These are phyloP conservation scores for Elaphurus davidianus DNA, from an alignment of 2,113 vertebrate species.

Conservation along the genomic window DNA sequence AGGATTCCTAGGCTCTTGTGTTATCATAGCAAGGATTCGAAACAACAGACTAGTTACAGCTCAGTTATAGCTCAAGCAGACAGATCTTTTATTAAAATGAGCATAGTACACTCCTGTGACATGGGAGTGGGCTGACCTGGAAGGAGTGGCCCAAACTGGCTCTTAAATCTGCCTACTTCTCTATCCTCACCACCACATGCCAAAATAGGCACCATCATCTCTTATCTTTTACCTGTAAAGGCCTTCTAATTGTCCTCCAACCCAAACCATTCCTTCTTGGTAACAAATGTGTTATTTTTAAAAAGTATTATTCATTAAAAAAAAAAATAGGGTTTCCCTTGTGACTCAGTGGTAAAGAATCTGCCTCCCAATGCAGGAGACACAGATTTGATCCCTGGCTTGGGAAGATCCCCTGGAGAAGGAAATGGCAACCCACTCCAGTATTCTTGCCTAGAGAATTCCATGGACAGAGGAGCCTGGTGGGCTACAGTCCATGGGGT, in stretches of 20 bases:
- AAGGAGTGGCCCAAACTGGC: background rate
- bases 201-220: background rate
- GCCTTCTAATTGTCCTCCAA: background rate
- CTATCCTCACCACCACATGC: background rate
- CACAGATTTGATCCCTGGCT: background rate
- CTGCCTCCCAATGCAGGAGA: background rate
- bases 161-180: background rate
- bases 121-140: background rate
- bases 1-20: background rate
- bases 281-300: background rate
- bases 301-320: background rate
- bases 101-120: background rate
- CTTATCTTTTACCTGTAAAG: background rate
- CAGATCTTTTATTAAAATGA: background rate
- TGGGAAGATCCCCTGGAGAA: background rate
- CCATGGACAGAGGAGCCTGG: background rate
- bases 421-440: background rate
- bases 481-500: background rate
- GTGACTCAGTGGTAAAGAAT: background rate
- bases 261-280: background rate
- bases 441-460: background rate
- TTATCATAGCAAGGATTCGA: background rate
- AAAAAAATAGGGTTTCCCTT: background rate
- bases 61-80: background rate
- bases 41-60: background rate